Conservation (phyloP, 2,888 invertebrate genomes). For the Himalopsyche tibetana region DNA sequence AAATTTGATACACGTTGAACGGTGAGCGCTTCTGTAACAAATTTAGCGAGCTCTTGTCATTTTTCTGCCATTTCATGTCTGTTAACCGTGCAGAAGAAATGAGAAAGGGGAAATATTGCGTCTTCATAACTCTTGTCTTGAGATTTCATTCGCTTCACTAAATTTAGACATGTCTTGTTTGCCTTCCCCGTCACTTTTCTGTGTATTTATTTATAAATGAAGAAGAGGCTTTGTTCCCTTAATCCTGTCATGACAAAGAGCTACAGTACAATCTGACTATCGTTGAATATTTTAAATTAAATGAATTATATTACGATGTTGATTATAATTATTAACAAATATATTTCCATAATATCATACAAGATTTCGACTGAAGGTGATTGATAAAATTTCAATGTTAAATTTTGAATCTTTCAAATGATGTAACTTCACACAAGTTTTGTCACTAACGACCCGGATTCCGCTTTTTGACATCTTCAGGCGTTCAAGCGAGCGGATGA, state of each 20-base stretch:
- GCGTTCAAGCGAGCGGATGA: too few relatives aligned
- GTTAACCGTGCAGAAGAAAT: not conserved
- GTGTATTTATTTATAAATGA: not conserved
- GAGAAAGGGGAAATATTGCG: not conserved
- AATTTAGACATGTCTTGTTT: constrained; percentile 15
- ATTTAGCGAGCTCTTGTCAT: constrained; percentile 20
- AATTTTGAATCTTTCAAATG: too few relatives aligned
- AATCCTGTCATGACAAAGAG: not conserved
- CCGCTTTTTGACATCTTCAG: too few relatives aligned
- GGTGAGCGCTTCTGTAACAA: not conserved
- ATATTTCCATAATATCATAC: too few relatives aligned
- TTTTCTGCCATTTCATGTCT: constrained; percentile 14
- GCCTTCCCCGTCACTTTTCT: not conserved
- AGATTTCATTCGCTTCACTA: not conserved
- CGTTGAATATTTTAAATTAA: not conserved
- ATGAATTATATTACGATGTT: not conserved
- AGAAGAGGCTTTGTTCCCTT: not conserved
- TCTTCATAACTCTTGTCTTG: constrained; percentile 3
- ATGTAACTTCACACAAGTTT: too few relatives aligned
- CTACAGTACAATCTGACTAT: not conserved
- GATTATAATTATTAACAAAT: too few relatives aligned
- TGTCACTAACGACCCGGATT: too few relatives aligned
- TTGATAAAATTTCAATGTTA: too few relatives aligned
- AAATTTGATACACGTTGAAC: constrained; percentile 1
- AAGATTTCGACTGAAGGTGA: too few relatives aligned